Evolutionary conservation across 2,113 vertebrate genomes (phyloP).

Genomic region (Catharus minimus): DNA sequence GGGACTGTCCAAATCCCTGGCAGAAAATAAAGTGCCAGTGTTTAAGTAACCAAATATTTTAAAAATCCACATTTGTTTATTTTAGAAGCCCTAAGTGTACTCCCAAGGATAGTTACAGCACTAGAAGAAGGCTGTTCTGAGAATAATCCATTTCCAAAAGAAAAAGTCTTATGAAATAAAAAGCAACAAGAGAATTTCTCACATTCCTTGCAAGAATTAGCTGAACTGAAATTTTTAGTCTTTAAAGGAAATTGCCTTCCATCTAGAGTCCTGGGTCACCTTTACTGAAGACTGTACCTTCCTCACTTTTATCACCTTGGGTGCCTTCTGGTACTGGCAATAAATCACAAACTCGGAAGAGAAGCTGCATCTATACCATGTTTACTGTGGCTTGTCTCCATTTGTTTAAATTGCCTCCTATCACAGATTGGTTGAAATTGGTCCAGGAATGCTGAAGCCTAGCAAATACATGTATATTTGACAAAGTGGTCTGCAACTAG

Average conservation of each 20-base stretch:
- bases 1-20: constrained; percentile 29
- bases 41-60: constrained; percentile 28
- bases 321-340: not conserved
- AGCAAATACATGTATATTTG: not conserved
- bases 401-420: not conserved
- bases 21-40: constrained; percentile 46
- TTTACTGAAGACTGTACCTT: not conserved
- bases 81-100: constrained; percentile 1
- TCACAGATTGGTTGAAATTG: constrained; percentile 1
- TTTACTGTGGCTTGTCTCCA: not conserved
- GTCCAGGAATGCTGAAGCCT: not conserved
- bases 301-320: not conserved
- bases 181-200: not conserved
- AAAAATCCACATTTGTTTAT: not conserved
- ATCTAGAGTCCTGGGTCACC: not conserved
- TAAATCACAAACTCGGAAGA: not conserved
- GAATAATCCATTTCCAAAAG: not conserved
- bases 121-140: not conserved
- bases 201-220: not conserved
- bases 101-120: not conserved
- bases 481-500: not conserved
- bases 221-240: not conserved
- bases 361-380: not conserved
- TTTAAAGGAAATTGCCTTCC: not conserved
- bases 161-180: constrained; percentile 10